Conservation (phyloP, 1,140 invertebrate genomes). For the Elysia chlorotica region DNA sequence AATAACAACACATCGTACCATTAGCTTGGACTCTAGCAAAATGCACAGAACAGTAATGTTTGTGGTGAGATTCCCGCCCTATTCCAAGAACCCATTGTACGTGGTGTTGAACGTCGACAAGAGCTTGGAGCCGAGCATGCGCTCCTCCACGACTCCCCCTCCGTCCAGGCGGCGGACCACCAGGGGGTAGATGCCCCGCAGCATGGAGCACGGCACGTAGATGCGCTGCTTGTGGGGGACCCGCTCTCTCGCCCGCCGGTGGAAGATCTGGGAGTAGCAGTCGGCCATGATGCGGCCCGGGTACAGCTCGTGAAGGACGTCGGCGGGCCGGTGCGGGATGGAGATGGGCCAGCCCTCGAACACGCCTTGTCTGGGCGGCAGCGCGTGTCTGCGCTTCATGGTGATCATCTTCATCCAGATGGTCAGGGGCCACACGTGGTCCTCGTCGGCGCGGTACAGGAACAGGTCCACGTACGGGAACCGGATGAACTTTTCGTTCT, state of each 20-base stretch:
- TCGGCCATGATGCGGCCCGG: not conserved
- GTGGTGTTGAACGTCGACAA: not conserved
- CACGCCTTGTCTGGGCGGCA: not conserved
- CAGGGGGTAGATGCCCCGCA: conserved; percentile 17
- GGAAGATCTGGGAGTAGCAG: conserved; percentile 18
- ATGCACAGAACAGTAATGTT: too few species aligned
- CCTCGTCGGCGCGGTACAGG: conserved; percentile 10
- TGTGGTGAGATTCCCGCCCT: too few species aligned
- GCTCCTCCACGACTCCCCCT: not conserved
- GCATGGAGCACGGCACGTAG: conserved; percentile 4
- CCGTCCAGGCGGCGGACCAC: not conserved
- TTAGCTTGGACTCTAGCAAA: too few species aligned
- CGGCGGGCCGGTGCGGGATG: not conserved
- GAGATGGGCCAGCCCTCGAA: conserved; percentile 2
- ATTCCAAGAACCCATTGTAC: not conserved
- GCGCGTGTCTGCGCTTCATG: not conserved
- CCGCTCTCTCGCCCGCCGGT: not conserved
- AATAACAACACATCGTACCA: too few species aligned
- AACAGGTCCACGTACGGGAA: conserved; percentile 24
- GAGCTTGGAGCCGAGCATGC: not conserved
- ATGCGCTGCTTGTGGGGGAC: conserved; percentile 4
- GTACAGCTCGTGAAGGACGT: not conserved
- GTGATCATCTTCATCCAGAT: conserved; percentile 24
- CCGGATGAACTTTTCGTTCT: conserved; percentile 8
- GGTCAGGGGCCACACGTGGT: conserved; percentile 20